These are phyloP conservation scores for Dryobates pubescens DNA, from an alignment of 2,797 vertebrate species.

Conservation along the genomic window DNA sequence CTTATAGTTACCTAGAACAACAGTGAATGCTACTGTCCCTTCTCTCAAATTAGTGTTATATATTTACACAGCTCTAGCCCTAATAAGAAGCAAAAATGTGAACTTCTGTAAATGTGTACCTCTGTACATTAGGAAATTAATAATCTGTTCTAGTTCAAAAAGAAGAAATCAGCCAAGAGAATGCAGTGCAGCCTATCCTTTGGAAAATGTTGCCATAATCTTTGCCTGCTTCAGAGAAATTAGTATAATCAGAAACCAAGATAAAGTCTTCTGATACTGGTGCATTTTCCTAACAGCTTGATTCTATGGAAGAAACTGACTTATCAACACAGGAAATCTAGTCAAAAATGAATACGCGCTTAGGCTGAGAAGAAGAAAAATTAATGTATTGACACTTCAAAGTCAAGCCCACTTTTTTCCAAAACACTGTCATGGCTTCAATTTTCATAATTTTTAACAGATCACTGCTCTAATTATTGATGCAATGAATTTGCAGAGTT, in stretches of 20 bases:
- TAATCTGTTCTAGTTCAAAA: not conserved
- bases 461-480: not conserved
- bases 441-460: not conserved
- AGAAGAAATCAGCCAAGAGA: not conserved
- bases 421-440: not conserved
- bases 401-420: not conserved
- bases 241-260: not conserved
- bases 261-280: not conserved
- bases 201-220: not conserved
- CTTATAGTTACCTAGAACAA: not conserved
- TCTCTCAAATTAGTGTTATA: not conserved
- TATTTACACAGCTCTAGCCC: not conserved
- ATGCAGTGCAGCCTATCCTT: not conserved
- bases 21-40: not conserved
- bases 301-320: not conserved
- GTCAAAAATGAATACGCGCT: not conserved
- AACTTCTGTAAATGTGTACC: not conserved
- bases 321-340: not conserved
- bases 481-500: not conserved
- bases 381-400: not conserved
- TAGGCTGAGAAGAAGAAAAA: not conserved
- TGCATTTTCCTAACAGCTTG: not conserved
- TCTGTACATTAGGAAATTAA: not conserved
- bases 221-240: not conserved
- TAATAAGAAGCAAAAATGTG: not conserved